These are phyloP conservation scores for Gallinago media DNA, from an alignment of 2,113 vertebrate genomes.

Conservation along the genomic window DNA sequence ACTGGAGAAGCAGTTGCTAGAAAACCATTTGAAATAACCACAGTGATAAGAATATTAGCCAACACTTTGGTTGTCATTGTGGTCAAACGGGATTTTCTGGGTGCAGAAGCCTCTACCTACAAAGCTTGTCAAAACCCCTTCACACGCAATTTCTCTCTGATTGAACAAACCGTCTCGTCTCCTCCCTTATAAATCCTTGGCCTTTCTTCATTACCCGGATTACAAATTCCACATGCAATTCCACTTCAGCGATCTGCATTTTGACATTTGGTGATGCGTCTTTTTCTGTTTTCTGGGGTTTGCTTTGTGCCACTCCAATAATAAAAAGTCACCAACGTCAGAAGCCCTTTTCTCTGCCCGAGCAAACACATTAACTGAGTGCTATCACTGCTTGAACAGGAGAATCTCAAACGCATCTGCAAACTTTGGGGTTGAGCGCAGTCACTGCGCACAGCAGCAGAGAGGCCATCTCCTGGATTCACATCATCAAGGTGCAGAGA, in stretches of 20 bases:
- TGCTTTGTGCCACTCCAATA: conserved; percentile 1
- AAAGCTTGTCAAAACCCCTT: conserved; percentile 6
- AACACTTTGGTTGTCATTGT: not conserved
- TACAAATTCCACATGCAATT: conserved; percentile 2
- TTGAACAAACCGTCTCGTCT: not conserved
- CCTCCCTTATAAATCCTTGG: conserved; percentile 27
- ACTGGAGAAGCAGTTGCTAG: not conserved
- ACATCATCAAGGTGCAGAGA: not conserved
- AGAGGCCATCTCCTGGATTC: not conserved
- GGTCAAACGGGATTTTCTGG: not conserved
- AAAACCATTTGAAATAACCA: not conserved
- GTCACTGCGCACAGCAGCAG: not conserved
- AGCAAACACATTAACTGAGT: conserved; percentile 33
- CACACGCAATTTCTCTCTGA: not conserved
- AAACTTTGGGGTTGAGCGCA: not conserved
- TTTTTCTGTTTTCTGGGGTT: not conserved
- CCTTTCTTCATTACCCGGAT: not conserved
- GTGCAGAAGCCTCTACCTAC: not conserved
- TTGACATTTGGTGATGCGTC: not conserved
- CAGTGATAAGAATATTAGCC: not conserved
- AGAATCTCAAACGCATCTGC: no score
- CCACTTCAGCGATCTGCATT: conserved; percentile 4
- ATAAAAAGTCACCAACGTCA: not conserved
- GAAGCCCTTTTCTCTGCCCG: conserved; percentile 11
- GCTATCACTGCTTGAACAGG: conserved; percentile 18